Evolutionary conservation across 1,140 invertebrate species (phyloP).

Genomic region (Oryzaephilus surinamensis): DNA sequence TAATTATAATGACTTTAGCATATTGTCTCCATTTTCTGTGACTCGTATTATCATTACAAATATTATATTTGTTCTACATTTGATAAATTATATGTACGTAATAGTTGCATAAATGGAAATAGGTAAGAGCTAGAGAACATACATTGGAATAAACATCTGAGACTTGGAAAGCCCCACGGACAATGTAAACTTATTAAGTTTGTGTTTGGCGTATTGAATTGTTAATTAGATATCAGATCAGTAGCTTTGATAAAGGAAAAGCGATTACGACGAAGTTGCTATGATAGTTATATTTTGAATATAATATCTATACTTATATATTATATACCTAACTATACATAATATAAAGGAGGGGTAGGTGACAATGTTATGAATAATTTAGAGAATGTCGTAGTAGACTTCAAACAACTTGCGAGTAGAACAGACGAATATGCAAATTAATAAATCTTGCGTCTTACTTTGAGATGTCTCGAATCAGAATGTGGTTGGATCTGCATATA

Average conservation of each 20-base stretch:
- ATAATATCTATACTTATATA: slow-evolving; percentile 14
- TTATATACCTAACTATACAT: too few relatives aligned
- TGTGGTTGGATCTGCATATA: slow-evolving; percentile 28
- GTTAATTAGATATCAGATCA: slow-evolving; percentile 15
- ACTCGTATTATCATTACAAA: too few relatives aligned
- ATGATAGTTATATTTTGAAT: slow-evolving; percentile 21
- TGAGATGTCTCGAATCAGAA: slow-evolving; percentile 24
- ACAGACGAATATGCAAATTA: slow-evolving; percentile 31
- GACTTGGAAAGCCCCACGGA: too few relatives aligned
- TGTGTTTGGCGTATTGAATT: slow-evolving; percentile 7
- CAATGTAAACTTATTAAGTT: slow-evolving; percentile 4
- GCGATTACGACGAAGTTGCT: slow-evolving; percentile 13
- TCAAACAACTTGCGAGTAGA: slow-evolving; percentile 22
- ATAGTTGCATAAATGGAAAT: too few relatives aligned
- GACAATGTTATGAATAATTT: slow-evolving; percentile 33
- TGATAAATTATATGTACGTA: too few relatives aligned
- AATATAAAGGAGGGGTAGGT: too few relatives aligned
- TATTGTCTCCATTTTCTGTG: slow-evolving; percentile 1
- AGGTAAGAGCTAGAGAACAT: too few relatives aligned
- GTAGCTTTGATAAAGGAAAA: slow-evolving; percentile 9
- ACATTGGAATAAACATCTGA: too few relatives aligned
- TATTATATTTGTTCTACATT: too few relatives aligned
- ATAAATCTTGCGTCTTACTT: slow-evolving; percentile 33
- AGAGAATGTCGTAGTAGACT: slow-evolving; percentile 22
- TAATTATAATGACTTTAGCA: not conserved